Evolutionary conservation across 2,797 vertebrate genomes (phyloP), one percentile per base, ranked within the genome.

Genomic region (Phylloscopus collybita): DNA sequence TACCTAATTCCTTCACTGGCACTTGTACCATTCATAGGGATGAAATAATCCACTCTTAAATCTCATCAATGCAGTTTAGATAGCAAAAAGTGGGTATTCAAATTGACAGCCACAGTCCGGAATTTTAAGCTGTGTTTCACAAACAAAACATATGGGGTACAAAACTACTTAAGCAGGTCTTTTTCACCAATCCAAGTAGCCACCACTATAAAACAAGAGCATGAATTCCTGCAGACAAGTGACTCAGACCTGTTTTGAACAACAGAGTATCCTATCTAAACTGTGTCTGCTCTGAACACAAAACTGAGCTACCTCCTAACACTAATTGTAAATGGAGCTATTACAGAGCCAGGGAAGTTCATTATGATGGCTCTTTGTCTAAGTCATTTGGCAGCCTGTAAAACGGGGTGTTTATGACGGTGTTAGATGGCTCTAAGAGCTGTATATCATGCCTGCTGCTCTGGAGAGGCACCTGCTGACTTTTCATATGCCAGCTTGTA

Each of bases 391-490:
- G 75, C 92, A 97, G 93, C 81, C 86, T 96, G 92, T 90, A 96
- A 94, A 97, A 94, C 92, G 88, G 78, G 79, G 47, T 78, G 94
- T 97, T 97, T 96, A 96, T 95, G 92, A 72, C 1, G 34, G 94
- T 92, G 30, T 92, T 96, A 92, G 83, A 72, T 62, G 92, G 87
- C 93, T 95, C 76, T 85, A 85, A 49, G 95, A 93, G 85, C 81
- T 97, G 36, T 95, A 87, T 92, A 95, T 97, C 96, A 94, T 81
- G 87, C 92, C 96, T 93, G 80, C 67, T 16, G 6, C 92, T 95
- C 89, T 96, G 79, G 94, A 93, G 78, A 95, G 92, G 90, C 95
- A 97, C 97, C 96, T 97, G 96, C 93, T 97, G 83, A 96, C 91
- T 96, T 96, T 95, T 94, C 92, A 38, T 94, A 88, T 93, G 93